Base-by-base conservation (phyloP, 2,113 vertebrate species). In the Saccopteryx leptura region DNA sequence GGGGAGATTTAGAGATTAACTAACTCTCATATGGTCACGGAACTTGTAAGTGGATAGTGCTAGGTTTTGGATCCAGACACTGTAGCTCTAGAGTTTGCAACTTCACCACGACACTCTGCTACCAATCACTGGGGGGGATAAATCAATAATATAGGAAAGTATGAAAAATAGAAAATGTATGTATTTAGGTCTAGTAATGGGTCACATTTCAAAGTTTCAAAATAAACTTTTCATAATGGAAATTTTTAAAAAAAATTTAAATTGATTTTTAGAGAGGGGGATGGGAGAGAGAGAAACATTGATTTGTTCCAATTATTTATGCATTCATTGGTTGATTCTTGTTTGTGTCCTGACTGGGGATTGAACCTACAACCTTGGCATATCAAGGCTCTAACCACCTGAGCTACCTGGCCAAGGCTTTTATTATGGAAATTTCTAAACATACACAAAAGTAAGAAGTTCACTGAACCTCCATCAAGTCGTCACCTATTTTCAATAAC, bases 391-490 rank as follows among this genome's bases (percentile, higher is more conserved):
- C 39, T 39, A 39, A 39, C 39, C 39, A 39, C 39, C 39, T 39
- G 39, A 39, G 39, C 39, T 39, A 39, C 39, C 39, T 39, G 39
- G 39, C 39, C 39, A 39, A 39, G 39, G 39, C 39, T 39, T 39
- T 46, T 33, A 52, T 81, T 91, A 31, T 85, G 93, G n/a, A 82
- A 50, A 66, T 69, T 91, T 87, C 33, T 31, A 81, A 23, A 65
- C 52, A 56, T 74, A 68, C 19, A 69, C 18, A 26, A 63, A 76
- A 84, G 21, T 33, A 39, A 88, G 60, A 23, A 33, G 58, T 68
- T 82, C 33, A 68, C 31, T 3, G 2, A 82, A 60, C 26, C 31
- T 88, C 9, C 15, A 12, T 76, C 33, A 89, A 58, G 1, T 75
- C 52, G 71, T 56, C n/a, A 33, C 17, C n/a, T n/a, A 56, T 24